Base-by-base conservation (phyloP, 2,797 vertebrate genomes). In the Mormyrops boulengeri region DNA sequence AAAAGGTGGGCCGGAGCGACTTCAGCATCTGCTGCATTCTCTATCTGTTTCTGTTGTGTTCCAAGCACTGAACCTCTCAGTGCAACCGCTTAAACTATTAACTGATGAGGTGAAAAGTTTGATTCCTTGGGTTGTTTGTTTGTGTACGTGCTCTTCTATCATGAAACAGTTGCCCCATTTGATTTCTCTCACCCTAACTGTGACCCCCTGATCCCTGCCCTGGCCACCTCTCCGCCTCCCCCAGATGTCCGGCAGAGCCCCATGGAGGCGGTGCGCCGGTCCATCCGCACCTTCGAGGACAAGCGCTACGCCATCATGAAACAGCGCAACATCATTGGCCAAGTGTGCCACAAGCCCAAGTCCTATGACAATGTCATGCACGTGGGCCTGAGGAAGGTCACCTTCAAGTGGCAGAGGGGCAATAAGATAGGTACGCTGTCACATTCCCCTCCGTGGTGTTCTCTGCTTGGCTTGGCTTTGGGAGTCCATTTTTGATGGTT, bases 331-430 rank as follows among this genome's bases (percentile, higher is more conserved):
- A 99, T 99, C 90, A 98, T 99, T 3, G 99, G 99, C 69, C 98
- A 99, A 96, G 98, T 99, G 85, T 99, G 99, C 90, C 97, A 98
- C 92, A 99, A 98, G 0, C 99, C 99, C 0, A 99, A 99, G 90
- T 99, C 97, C 89, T 99, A 98, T 0, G 98, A 99, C 94, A 99
- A 98, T 0, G 95, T 99, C 91, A 99, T 99, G 98, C 98, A 99
- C 0, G 99, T 99, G 0, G 99, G 99, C 86, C 96, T 99, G 91
- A 96, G 99, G 92, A 99, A 99, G 94, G 99, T 99, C 95, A 99
- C 99, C 89, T 99, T 99, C 93, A 99, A 99, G 93, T 99, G 99
- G 99, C 99, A 99, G 92, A 97, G 99, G 93, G 99, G 99, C 95
- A 99, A 99, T 95, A 99, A 99, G 94, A 99, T 99, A 22, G 99